A percentile compares a stretch with the other conserved stretches of the same genome.
Conservation (phyloP, 2,113 vertebrate genomes). For the Nothocercus nigrocapillus region DNA sequence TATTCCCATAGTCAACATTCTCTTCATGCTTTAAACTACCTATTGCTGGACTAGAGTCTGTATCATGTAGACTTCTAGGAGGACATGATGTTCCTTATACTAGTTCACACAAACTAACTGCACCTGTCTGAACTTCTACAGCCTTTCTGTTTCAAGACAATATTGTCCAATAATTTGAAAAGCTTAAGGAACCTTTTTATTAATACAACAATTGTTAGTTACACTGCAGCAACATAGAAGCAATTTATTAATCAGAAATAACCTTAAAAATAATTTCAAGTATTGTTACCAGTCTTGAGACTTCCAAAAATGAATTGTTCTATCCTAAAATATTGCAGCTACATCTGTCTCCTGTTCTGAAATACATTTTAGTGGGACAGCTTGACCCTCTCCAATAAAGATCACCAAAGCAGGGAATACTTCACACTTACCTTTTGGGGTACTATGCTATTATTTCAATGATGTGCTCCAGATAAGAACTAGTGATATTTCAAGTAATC, state of each 20-base stretch:
- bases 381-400: not conserved
- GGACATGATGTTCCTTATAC: not conserved
- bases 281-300: not conserved
- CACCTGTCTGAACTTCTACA: not conserved
- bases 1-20: not conserved
- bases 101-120: not conserved
- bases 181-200: not conserved
- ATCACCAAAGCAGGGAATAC: not conserved
- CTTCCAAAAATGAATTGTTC: not conserved
- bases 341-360: not conserved
- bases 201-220: not conserved
- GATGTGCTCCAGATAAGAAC: not conserved
- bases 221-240: not conserved
- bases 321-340: not conserved
- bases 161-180: not conserved
- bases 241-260: not conserved
- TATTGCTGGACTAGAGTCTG: not conserved
- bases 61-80: not conserved
- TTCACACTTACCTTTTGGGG: not conserved
- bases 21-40: not conserved
- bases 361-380: not conserved
- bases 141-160: not conserved
- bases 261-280: conserved; percentile 7
- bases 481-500: not conserved
- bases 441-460: not conserved